Evolutionary conservation across 2,888 invertebrate species (phyloP), one percentile per base, ranked within the genome.

Genomic region (Dilophus febrilis): DNA sequence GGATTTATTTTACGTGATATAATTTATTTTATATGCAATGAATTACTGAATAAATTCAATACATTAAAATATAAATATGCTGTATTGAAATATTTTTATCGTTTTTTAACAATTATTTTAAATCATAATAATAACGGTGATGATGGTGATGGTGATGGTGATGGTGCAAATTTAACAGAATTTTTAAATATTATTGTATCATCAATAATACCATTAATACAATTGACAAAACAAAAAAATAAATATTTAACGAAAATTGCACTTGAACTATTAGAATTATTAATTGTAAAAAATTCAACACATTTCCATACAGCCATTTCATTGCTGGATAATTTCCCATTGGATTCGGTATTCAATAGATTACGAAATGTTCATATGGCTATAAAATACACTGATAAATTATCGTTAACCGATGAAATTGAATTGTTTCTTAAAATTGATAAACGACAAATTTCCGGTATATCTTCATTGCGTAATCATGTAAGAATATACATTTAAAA

Each of bases 1-100:
- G 56, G 62, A 1, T 74, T 70, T 47, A 51, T 77, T 12, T 61
- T 72, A 30, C 66, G 70, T 47, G 75, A 72, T 47, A 59, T 69
- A 6, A 29, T 30, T 10, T 35, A 33, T 34, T 45, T 40, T 28
- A 17, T 43, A 10, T 40, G 42, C 32, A 42, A 31, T 33, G 12
- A 40, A 1, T 17, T 45, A 8, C 16, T 28, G 11, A 17, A n/a
- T 13, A 18, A 22, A 33, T 16, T 14, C 17, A 17, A 11, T 22
- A 22, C 13, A 13, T 12, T 27, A 11, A 35, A 17, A 40, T n/a
- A 36, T 16, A 40, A 28, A 19, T 29, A 27, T 19, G 34, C 38
- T 30, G 37, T 32, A 18, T 38, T 29, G 22, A 38, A 37, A 35
- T 42, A 34, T 42, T 53, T 76, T 2, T 53, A 60, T 40, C 45